Base-by-base conservation (phyloP, 1,140 invertebrate species). In the Piezodorus guildinii region DNA sequence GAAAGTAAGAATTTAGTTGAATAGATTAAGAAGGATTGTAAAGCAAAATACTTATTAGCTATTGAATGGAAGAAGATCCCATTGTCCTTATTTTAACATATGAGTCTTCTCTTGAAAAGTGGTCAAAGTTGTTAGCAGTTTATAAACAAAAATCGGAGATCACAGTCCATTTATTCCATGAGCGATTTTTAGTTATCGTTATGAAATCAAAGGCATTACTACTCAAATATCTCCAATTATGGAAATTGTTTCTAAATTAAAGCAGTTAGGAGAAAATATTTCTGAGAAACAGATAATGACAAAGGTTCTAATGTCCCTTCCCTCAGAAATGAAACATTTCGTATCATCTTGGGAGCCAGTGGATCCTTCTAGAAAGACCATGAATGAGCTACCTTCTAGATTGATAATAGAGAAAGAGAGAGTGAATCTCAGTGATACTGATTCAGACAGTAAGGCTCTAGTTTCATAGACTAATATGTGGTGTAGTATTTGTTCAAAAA, bases 371-470 rank as follows among this genome's bases (percentile, higher is more conserved):
- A 46, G 45, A 46, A 4, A 46, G 17, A 9, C 19, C 6, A 34
- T 60, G 2, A 39, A 34, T 30, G 16, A 39, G 15, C 23, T 60
- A 3, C 6, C 23, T 60, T 34, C 30, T 30, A 39, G 58, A 39
- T 12, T 60, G 30, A 30, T 25, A 52, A 25, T 25, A 77, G 45
- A 46, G 17, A 15, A 46, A 46, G 17, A 4, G 17, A 46, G 45
- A 30, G 30, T 30, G 9, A 30, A 30, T 30, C 30, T 30, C 30
- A 30, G 30, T 5, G 30, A 30, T 30, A 30, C 30, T 30, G 9
- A 30, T 30, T 30, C 30, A 30, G 30, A 30, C 3, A 30, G 9
- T 30, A 9, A 30, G 30, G 3, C 30, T 30, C 30, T 30, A 5
- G 30, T 30, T 30, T 30, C 30, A 30, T 5, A 30, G 30, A 30